Percentiles rank a stretch among this genome's conserved stretches.
Conservation (phyloP, 2,797 vertebrate genomes). For the Decapterus maruadsi region DNA sequence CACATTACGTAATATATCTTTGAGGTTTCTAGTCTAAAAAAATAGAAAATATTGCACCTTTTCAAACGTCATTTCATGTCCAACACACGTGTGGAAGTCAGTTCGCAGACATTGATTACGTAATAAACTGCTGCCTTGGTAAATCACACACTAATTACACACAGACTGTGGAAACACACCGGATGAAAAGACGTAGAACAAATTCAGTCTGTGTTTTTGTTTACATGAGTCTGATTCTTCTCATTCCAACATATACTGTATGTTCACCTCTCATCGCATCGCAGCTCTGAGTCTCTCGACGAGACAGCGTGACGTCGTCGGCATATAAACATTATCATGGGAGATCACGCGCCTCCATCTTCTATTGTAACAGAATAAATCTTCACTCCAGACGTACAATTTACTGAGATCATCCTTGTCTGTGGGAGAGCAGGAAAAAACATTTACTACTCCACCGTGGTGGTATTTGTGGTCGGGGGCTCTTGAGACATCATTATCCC, state of each 20-base stretch:
- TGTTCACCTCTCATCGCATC: background rate
- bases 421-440: constrained; percentile 5
- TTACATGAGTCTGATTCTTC: constrained; percentile 11
- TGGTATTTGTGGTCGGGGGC: constrained; percentile 33
- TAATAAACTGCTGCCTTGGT: constrained; percentile 53
- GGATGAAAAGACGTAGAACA: constrained; percentile 32
- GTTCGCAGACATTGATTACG: constrained; percentile 23
- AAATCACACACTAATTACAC: constrained; percentile 54
- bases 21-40: background rate
- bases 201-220: constrained; percentile 18
- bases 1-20: background rate
- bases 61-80: background rate
- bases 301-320: constrained; percentile 8
- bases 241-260: background rate
- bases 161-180: constrained; percentile 26
- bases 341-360: background rate
- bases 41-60: background rate
- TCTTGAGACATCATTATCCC: constrained; percentile 53
- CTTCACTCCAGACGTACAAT: constrained; percentile 19
- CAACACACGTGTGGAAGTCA: constrained; percentile 4
- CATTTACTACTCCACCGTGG: constrained; percentile 4
- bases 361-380: background rate
- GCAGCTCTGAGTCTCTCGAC: constrained; percentile 11
- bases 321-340: constrained; percentile 25
- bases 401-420: constrained; percentile 14